Evolutionary conservation across 1,140 invertebrate genomes (phyloP).

Genomic region (Eufriesea mexicana): DNA sequence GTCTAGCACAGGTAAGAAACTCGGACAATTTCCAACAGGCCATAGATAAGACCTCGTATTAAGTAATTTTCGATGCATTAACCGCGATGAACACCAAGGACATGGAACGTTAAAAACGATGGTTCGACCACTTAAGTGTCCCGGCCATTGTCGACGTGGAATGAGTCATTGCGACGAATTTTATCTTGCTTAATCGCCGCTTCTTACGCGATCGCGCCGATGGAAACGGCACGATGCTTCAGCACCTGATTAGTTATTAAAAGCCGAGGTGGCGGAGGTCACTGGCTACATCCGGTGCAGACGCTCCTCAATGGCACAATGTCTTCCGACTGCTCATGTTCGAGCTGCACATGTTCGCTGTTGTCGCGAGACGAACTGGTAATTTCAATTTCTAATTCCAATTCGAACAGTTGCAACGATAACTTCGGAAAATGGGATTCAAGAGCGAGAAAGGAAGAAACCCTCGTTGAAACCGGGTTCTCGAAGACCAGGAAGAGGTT

Average conservation of each 20-base stretch:
- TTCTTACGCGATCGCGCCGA: background rate
- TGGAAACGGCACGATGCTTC: background rate
- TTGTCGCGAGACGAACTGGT: too few relatives aligned
- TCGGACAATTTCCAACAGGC: background rate
- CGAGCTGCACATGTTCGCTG: background rate
- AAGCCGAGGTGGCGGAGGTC: slow-evolving; percentile 48
- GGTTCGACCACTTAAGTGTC: background rate
- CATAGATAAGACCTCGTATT: slow-evolving; percentile 11
- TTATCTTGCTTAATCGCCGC: slow-evolving; percentile 1
- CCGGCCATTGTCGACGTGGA: background rate
- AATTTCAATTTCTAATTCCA: background rate
- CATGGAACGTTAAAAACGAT: background rate
- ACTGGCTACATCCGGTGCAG: slow-evolving; percentile 44
- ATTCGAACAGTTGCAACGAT: too few relatives aligned
- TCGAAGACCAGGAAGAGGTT: too few relatives aligned
- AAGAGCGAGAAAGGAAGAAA: too few relatives aligned
- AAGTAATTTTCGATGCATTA: slow-evolving; percentile 53
- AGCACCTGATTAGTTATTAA: slow-evolving; percentile 57
- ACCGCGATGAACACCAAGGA: slow-evolving; percentile 45
- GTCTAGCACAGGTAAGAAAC: background rate
- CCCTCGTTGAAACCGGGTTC: too few relatives aligned
- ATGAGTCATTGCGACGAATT: slow-evolving; percentile 52
- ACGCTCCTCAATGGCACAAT: slow-evolving; percentile 30
- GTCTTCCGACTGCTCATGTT: background rate
- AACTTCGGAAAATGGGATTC: too few relatives aligned